Evolutionary conservation across 2,113 vertebrate genomes (phyloP).

Genomic region (Phodopus roborovskii): DNA sequence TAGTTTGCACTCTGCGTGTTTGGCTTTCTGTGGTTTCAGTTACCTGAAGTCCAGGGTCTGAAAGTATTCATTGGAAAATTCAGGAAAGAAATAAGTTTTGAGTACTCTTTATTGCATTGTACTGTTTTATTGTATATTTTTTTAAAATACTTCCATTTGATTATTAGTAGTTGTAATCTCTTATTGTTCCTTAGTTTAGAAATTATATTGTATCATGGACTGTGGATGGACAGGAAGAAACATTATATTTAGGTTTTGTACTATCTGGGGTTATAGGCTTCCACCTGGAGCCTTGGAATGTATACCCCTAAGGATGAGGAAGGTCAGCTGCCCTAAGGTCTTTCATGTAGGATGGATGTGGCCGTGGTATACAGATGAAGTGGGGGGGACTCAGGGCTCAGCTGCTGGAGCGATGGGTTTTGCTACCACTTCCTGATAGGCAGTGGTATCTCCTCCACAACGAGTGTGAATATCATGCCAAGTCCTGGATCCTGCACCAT

Average conservation of each 20-base stretch:
- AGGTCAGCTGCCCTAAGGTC: neutral
- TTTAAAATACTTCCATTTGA: neutral
- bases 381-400: constrained; percentile 30
- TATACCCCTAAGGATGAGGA: neutral
- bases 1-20: neutral
- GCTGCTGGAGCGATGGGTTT: constrained; percentile 29
- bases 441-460: constrained; percentile 93
- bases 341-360: neutral
- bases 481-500: constrained; percentile 97
- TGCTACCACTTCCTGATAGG: constrained; percentile 56
- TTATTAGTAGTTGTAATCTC: neutral
- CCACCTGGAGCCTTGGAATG: neutral
- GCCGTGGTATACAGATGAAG: neutral
- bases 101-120: neutral
- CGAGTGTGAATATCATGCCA: constrained; percentile 97
- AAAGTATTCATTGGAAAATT: neutral
- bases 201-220: neutral
- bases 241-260: neutral
- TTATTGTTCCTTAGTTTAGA: neutral
- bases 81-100: neutral
- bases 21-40: neutral
- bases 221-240: neutral
- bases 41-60: neutral
- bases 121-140: neutral
- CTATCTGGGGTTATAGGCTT: neutral